Conservation (phyloP, 1,140 invertebrate species). For the Drosophila kohkoa region DNA sequence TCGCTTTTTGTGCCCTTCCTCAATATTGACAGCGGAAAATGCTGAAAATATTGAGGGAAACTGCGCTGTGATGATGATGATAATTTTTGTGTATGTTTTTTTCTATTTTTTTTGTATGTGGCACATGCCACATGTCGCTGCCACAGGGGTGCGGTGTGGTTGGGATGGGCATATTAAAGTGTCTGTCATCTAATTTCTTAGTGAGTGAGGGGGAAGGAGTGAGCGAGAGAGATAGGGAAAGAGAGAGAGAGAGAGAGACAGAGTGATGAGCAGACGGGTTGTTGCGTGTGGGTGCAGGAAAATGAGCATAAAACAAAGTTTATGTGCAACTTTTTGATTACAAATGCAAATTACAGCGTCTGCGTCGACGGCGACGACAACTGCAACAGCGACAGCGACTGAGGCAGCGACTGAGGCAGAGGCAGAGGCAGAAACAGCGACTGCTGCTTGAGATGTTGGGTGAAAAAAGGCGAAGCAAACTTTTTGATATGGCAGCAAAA, state of each 20-base stretch:
- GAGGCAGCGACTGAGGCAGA: background rate
- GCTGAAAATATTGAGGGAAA: slow-evolving; percentile 24
- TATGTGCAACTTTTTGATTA: slow-evolving; percentile 83
- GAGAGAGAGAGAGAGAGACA: background rate
- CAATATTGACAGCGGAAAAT: slow-evolving; percentile 5
- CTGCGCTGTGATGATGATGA: slow-evolving; percentile 11
- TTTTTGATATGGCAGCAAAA: slow-evolving; percentile 78
- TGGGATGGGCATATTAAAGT: slow-evolving; percentile 39
- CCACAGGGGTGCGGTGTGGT: too few species aligned
- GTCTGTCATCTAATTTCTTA: slow-evolving; percentile 41
- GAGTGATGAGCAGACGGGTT: background rate
- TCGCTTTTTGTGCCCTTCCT: background rate
- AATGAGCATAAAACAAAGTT: slow-evolving; percentile 82
- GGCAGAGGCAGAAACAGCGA: background rate
- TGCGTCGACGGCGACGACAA: slow-evolving; percentile 8
- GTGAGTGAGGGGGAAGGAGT: background rate
- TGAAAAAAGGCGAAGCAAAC: slow-evolving; percentile 33
- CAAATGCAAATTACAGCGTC: slow-evolving; percentile 80
- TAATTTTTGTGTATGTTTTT: slow-evolving; percentile 6
- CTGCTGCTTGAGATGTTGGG: slow-evolving; percentile 3
- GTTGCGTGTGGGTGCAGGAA: slow-evolving; percentile 53
- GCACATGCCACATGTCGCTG: slow-evolving; percentile 5
- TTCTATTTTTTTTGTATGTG: background rate
- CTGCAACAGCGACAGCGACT: slow-evolving; percentile 29
- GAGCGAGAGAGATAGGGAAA: background rate